Conservation (phyloP, 2,113 vertebrate species). For the Camelus bactrianus region DNA sequence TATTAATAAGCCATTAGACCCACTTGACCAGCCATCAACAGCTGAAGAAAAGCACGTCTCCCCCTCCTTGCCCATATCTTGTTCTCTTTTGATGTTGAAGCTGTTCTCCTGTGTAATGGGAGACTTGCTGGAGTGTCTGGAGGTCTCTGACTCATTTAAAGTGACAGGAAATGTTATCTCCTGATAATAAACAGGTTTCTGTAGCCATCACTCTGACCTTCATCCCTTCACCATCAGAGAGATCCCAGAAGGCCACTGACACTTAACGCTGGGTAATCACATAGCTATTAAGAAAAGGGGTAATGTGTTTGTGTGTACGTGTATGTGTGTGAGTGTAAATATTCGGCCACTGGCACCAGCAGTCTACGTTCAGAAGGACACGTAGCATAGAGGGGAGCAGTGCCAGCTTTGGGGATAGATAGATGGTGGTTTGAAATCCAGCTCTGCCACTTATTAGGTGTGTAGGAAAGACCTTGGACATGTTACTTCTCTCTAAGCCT, state of each 20-base stretch:
- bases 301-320: neutral
- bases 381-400: neutral
- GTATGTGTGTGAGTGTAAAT: neutral
- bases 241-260: conserved; percentile 50
- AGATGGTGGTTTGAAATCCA: neutral
- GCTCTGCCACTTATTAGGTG: neutral
- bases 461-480: neutral
- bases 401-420: neutral
- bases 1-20: conserved; percentile 80
- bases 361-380: conserved; percentile 10
- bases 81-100: conserved; percentile 63
- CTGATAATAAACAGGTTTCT: conserved; percentile 75
- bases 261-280: conserved; percentile 41
- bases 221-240: conserved; percentile 50
- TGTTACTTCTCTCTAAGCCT: neutral
- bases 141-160: conserved; percentile 73
- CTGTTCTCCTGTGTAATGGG: conserved; percentile 69
- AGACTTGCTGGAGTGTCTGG: conserved; percentile 57
- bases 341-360: neutral
- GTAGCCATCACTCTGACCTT: conserved; percentile 40
- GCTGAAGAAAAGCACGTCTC: conserved; percentile 64
- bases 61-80: conserved; percentile 55
- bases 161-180: conserved; percentile 65
- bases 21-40: conserved; percentile 75
- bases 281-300: conserved; percentile 1